Evolutionary conservation across 2,797 vertebrate genomes (phyloP).

Genomic region (Anniella stebbinsi): DNA sequence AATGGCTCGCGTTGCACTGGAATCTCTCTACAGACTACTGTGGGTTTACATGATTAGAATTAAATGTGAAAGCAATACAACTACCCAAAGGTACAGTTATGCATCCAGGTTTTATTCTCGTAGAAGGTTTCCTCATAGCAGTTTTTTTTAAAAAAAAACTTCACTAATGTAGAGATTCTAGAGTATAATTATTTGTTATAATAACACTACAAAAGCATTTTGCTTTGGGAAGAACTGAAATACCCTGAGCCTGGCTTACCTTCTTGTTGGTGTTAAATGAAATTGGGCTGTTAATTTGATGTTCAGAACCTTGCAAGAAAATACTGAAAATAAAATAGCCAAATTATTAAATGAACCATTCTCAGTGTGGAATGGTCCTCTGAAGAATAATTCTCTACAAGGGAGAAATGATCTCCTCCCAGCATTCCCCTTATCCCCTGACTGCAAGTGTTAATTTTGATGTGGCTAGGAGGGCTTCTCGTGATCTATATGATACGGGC

Average conservation of each 20-base stretch:
- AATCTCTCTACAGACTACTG: slow-evolving; percentile 96
- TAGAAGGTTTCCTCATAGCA: not conserved
- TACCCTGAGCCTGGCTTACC: not conserved
- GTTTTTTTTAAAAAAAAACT: not conserved
- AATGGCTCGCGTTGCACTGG: slow-evolving; percentile 98
- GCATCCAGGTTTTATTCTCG: not conserved
- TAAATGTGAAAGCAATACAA: slow-evolving; percentile 99
- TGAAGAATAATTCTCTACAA: not conserved
- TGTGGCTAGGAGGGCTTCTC: not conserved
- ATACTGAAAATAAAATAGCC: slow-evolving; percentile 10
- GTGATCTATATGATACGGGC: not conserved
- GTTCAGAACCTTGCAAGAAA: slow-evolving; percentile 36
- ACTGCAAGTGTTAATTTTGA: not conserved
- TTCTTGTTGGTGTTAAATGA: not conserved
- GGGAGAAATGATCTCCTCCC: not conserved
- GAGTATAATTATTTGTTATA: not conserved
- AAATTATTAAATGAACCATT: not conserved
- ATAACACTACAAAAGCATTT: not conserved
- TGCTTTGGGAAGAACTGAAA: slow-evolving; percentile 34
- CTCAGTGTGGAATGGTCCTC: slow-evolving; percentile 2
- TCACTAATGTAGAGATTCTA: not conserved
- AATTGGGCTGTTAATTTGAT: not conserved
- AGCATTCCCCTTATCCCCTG: not conserved
- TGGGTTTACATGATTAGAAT: slow-evolving; percentile 99
- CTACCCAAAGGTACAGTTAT: slow-evolving; percentile 92